phyloP scores from a whole-genome alignment of 2,113 vertebrate genomes.

The Lophius piscatorius region DNA sequence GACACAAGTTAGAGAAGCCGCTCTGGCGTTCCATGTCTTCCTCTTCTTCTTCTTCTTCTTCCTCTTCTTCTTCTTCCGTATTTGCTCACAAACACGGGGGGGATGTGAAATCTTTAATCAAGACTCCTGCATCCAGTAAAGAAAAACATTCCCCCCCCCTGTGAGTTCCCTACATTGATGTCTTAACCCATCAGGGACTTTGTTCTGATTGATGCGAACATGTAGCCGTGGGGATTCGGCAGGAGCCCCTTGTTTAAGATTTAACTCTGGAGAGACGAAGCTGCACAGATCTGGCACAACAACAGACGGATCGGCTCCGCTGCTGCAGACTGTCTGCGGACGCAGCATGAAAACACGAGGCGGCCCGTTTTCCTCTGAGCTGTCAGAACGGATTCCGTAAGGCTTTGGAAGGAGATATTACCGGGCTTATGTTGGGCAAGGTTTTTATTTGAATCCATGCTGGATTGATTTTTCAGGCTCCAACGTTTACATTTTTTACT shows the following conservation, averaged over 20 bases:
- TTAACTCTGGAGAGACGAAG: conserved; percentile 47
- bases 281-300: conserved; percentile 59
- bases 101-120: no score
- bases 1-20: no score
- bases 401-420: conserved; percentile 52
- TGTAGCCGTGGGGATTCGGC: conserved; percentile 44
- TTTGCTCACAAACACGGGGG: conserved; percentile 15
- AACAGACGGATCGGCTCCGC: conserved; percentile 46
- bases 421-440: conserved; percentile 38
- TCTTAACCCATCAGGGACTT: conserved; percentile 53
- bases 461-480: conserved; percentile 52
- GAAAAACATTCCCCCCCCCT: conserved; percentile 2
- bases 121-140: conserved; percentile 48
- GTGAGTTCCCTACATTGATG: no score
- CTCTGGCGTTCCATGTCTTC: no score
- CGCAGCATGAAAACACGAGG: conserved; percentile 43
- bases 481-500: conserved; percentile 43
- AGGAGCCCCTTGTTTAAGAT: conserved; percentile 57
- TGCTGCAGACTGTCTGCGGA: conserved; percentile 36
- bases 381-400: conserved; percentile 57
- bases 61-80: no score
- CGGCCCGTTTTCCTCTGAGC: conserved; percentile 34
- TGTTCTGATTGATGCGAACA: conserved; percentile 59
- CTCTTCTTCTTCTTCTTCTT: no score
- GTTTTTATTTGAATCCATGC: conserved; percentile 48